phyloP scores from a whole-genome alignment of 2,888 invertebrate species.

The Campaea margaritaria region DNA sequence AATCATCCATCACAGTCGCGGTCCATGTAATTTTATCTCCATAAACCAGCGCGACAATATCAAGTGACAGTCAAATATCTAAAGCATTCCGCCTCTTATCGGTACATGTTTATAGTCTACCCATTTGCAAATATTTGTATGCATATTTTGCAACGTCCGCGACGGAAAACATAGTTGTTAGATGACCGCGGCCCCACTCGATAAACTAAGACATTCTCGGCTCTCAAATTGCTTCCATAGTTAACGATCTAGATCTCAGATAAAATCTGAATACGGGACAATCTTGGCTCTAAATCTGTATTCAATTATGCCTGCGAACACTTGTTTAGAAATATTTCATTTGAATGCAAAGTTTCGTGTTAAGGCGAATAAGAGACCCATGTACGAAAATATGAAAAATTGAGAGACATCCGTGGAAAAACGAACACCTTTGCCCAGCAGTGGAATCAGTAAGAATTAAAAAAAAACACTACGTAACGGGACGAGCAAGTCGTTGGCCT shows the following conservation, averaged over 20 bases:
- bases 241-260: slow-evolving; percentile 62
- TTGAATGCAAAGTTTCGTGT: slow-evolving; percentile 42
- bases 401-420: no score
- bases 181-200: slow-evolving; percentile 51
- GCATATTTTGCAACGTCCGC: slow-evolving; percentile 62
- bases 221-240: slow-evolving; percentile 69
- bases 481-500: no score
- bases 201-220: slow-evolving; percentile 61
- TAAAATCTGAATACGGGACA: slow-evolving; percentile 61
- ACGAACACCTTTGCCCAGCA: no score
- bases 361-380: slow-evolving; percentile 1
- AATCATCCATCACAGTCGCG: slow-evolving; percentile 10
- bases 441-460: no score
- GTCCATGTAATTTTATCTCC: slow-evolving; percentile 10
- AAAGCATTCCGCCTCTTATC: slow-evolving; percentile 52
- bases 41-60: slow-evolving; percentile 20
- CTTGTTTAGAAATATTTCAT: slow-evolving; percentile 66
- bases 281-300: slow-evolving; percentile 55
- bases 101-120: slow-evolving; percentile 60
- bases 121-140: slow-evolving; percentile 70
- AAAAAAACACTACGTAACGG: no score
- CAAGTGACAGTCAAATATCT: slow-evolving; percentile 51
- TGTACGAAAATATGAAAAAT: no score
- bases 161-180: slow-evolving; percentile 54
- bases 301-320: slow-evolving; percentile 65